Conservation (phyloP, 2,113 vertebrate genomes). For the Jaculus jaculus region DNA sequence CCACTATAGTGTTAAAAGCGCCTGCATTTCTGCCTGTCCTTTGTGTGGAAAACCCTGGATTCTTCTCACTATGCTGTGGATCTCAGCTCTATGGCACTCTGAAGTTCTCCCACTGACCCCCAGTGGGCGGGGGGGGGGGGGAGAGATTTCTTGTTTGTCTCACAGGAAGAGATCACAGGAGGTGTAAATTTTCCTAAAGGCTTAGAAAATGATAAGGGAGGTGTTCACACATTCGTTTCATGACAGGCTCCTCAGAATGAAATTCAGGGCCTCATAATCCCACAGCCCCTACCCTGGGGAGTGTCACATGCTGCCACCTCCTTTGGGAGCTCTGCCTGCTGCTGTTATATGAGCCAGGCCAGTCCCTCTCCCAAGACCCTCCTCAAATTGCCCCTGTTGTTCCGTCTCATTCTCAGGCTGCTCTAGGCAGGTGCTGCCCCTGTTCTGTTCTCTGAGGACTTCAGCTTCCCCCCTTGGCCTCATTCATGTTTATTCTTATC, state of each 20-base stretch:
- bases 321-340: background rate
- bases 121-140: background rate
- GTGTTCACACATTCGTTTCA: background rate
- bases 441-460: background rate
- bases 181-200: background rate
- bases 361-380: rapidly evolving
- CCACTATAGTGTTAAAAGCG: background rate
- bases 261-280: background rate
- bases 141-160: background rate
- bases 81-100: background rate
- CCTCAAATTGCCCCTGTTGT: background rate
- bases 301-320: background rate
- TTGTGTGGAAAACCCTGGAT: too few species aligned
- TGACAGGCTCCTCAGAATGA: background rate
- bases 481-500: background rate
- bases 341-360: background rate
- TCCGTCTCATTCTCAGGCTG: background rate
- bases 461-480: background rate
- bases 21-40: background rate
- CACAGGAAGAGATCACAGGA: background rate
- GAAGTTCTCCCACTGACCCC: background rate
- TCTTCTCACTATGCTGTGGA: background rate
- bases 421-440: background rate
- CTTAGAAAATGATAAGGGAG: background rate
- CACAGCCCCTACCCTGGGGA: background rate